Base-by-base conservation (phyloP, 2,113 vertebrate species). In the Amphiprion ocellaris region DNA sequence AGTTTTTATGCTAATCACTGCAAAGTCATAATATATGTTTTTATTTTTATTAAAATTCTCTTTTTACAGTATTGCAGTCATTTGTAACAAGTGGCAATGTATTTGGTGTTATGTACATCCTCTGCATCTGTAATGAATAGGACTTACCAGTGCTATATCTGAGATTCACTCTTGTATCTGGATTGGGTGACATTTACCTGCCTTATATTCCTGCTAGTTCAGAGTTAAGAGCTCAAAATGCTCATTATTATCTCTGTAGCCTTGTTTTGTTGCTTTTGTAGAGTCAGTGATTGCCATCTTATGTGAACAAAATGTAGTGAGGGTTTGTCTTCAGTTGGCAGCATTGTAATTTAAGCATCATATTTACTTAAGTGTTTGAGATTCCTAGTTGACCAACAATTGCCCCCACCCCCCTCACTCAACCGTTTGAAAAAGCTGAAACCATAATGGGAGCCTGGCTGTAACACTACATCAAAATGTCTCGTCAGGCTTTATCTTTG, bases 381-480 rank as follows among this genome's bases (percentile, higher is more conserved):
- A 79, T 79, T 46, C 17, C 7, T 19, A 63, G 33, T 39, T 74
- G 64, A 74, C 37, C 3, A 37, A 17, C 62, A 52, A 21, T 76
- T 75, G 76, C 39, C 77, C 74, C 81, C 54, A 28, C 77, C 81
- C 54, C 37, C 47, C 14, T 79, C 17, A 76, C 33, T 83, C 46
- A 67, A 49, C 14, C 60, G 53, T 79, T 21, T 66, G 21, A 74
- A 66, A 69, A 71, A 68, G 47, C 17, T 30, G 5, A 64, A 52
- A 16, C 39, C 52, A 24, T 66, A 62, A 73, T n/a, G 37, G 37
- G 30, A 63, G 56, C 4, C 39, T 17, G 4, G 54, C 33, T 33
- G 6, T 24, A 52, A 21, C 30, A 21, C 52, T 37, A 16, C 55
- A 21, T 73, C 68, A 61, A 69, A 67, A 61, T 52, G 58, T 59